Evolutionary conservation across 2,888 invertebrate species (phyloP).

Genomic region (Eucera pruinosa): DNA sequence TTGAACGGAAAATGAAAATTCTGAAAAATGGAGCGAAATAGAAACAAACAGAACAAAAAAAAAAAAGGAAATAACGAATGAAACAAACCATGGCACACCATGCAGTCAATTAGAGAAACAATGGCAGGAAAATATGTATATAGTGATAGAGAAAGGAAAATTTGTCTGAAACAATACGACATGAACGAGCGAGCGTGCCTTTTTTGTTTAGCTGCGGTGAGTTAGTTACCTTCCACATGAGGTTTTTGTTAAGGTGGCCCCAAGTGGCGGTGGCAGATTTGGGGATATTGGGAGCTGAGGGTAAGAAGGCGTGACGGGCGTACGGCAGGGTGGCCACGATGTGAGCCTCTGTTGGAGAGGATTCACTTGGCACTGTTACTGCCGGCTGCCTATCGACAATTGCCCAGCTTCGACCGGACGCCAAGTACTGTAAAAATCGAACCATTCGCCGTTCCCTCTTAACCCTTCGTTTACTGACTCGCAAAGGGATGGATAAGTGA

Average conservation of each 20-base stretch:
- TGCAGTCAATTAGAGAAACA: slow-evolving; percentile 60
- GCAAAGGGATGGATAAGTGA: slow-evolving; percentile 2
- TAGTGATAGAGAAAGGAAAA: slow-evolving; percentile 42
- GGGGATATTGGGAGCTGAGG: slow-evolving; percentile 86
- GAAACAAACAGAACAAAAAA: slow-evolving; percentile 12
- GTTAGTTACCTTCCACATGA: slow-evolving; percentile 88
- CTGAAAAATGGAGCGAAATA: slow-evolving; percentile 9
- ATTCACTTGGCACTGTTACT: slow-evolving; percentile 79
- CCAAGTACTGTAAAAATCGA: slow-evolving; percentile 83
- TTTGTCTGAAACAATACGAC: slow-evolving; percentile 47
- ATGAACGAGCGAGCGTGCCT: slow-evolving; percentile 60
- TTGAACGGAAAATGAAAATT: background rate
- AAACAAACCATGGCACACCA: slow-evolving; percentile 64
- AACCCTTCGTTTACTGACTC: slow-evolving; percentile 69
- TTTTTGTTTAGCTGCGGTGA: slow-evolving; percentile 63
- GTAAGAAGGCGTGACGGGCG: slow-evolving; percentile 83
- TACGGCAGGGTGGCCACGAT: slow-evolving; percentile 83
- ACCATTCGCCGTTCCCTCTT: slow-evolving; percentile 73
- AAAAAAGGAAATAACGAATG: background rate
- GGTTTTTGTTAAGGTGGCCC: slow-evolving; percentile 88
- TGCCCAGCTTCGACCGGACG: slow-evolving; percentile 83
- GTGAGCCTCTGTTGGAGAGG: slow-evolving; percentile 82
- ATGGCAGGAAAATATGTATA: slow-evolving; percentile 26
- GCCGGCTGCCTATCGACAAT: slow-evolving; percentile 82
- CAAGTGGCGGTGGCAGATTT: slow-evolving; percentile 87